These are phyloP conservation scores for Mastomys coucha DNA, from an alignment of 2,113 vertebrate genomes.

Conservation along the genomic window DNA sequence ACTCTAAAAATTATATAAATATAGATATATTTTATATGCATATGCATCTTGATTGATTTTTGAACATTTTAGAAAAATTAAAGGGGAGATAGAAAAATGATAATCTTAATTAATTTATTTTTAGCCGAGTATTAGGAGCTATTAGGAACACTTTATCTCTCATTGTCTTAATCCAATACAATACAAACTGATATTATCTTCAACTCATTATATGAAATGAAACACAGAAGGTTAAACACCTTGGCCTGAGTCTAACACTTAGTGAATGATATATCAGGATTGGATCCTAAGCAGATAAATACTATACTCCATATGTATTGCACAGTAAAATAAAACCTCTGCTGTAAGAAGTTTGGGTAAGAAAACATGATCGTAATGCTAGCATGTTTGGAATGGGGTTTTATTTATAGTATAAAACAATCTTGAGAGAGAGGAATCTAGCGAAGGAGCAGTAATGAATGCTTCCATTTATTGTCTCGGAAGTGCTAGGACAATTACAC, in stretches of 20 bases:
- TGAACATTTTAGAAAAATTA: conserved; percentile 48
- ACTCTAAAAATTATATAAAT: neutral
- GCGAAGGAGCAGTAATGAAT: neutral
- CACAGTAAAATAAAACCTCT: neutral
- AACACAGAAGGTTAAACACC: neutral
- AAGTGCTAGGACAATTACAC: neutral
- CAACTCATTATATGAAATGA: conserved; percentile 17
- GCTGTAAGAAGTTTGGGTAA: neutral
- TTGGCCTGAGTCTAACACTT: neutral
- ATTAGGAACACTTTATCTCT: neutral
- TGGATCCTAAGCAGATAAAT: neutral
- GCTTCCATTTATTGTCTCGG: neutral
- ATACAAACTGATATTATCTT: neutral
- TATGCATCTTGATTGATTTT: conserved; percentile 26
- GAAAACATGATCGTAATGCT: neutral
- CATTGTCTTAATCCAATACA: neutral
- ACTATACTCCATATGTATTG: neutral
- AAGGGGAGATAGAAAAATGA: conserved; percentile 29
- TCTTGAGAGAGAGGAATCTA: conserved; percentile 31
- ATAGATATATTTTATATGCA: neutral
- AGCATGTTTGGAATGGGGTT: neutral
- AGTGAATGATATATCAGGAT: neutral
- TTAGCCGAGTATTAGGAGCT: neutral
- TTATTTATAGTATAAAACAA: neutral
- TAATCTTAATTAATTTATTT: conserved; percentile 26